Evolutionary conservation across 1,140 invertebrate species (phyloP), one percentile per base, ranked within the genome.

Genomic region (Hyles vespertilio): DNA sequence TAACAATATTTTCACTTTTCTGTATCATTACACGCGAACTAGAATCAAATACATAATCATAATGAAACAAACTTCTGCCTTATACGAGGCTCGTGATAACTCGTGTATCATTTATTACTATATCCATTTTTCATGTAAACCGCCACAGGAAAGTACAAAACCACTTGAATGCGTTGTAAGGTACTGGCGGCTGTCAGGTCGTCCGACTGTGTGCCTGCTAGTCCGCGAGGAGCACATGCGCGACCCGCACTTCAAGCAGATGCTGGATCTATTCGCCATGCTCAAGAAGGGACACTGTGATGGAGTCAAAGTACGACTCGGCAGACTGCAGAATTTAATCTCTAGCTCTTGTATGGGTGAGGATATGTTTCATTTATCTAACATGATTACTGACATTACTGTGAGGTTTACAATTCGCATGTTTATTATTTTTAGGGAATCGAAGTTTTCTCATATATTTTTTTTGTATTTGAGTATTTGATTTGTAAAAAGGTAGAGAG

Each of bases 181-280:
- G 79, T 98, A 98, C 83, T 99, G 99, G 99, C 94, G 98, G 68
- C 88, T 99, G 43, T 97, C 97, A 4, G 98, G 99, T 3, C 91
- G 98, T 52, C 99, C 98, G 1, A 99, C 99, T 0, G 97, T 99
- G 59, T 99, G 98, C 80, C 92, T 99, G 63, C 89, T 99, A 3
- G 96, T 99, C 53, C 91, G 97, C 56, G 98, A 99, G 85, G 98
- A 99, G 74, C 97, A 98, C 78, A 97, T 99, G 95, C 93, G 97
- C 62, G 98, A 99, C 91, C 96, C 97, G 10, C 97, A 99, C 85
- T 99, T 99, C 81, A 96, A 97, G 77, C 95, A 98, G 89, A 98
- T 99, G 94, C 87, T 99, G 1, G 97, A 99, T 82, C 90, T 99
- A 43, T 93, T 99, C 75, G 97, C 98, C 9, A 97, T 98, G 95